Evolutionary conservation across 2,113 vertebrate genomes (phyloP).

Genomic region (Zosterops pallidus): DNA sequence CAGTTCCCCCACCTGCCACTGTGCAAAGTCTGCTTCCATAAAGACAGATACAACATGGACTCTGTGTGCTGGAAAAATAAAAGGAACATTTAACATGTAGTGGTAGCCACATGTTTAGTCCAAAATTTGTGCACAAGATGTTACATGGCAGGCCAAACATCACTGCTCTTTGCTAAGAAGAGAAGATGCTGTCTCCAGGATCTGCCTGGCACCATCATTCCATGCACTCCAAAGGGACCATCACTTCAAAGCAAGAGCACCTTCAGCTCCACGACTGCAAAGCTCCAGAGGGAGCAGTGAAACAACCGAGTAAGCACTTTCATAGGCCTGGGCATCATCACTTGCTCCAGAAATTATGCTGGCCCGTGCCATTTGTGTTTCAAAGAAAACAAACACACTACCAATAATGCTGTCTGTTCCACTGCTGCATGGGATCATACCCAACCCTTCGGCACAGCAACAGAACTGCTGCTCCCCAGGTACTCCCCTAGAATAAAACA

Average conservation of each 20-base stretch:
- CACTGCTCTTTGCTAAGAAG: background rate
- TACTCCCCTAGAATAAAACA: background rate
- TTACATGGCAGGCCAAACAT: background rate
- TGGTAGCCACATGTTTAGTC: background rate
- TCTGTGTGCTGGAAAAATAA: background rate
- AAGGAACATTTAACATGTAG: background rate
- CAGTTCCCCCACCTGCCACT: background rate
- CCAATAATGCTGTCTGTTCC: fast-evolving
- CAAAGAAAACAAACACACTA: background rate
- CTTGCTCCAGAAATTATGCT: fast-evolving
- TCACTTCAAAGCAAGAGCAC: fast-evolving
- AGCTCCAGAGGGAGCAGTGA: background rate
- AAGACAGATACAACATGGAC: background rate
- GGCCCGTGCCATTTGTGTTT: background rate
- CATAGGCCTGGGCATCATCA: fast-evolving
- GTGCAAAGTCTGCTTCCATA: background rate
- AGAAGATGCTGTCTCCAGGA: background rate
- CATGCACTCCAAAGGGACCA: background rate
- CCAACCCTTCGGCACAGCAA: background rate
- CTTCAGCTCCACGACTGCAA: fast-evolving
- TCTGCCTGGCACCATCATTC: background rate
- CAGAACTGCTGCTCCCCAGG: background rate
- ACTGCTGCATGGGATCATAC: fast-evolving
- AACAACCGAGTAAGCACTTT: fast-evolving
- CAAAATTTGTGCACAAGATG: background rate